phyloP scores from a whole-genome alignment of 2,888 invertebrate species.

The Drosophila mulleri region DNA sequence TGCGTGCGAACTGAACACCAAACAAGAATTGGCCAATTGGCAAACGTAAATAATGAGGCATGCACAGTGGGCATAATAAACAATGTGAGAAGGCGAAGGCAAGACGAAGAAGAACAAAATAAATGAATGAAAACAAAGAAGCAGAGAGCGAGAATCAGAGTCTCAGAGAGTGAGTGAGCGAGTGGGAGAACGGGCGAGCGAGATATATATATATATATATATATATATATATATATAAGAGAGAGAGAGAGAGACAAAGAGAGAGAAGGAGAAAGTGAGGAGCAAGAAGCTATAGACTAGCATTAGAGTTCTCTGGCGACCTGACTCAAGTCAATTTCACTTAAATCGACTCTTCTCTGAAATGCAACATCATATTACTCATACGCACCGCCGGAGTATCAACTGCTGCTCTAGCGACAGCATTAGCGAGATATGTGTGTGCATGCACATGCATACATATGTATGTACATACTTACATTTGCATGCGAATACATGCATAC shows the following conservation, averaged over 20 bases:
- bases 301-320: slow-evolving; percentile 21
- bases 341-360: slow-evolving; percentile 14
- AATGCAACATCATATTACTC: slow-evolving; percentile 18
- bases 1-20: slow-evolving; percentile 32
- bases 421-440: not conserved
- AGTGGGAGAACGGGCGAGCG: not conserved
- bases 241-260: not conserved
- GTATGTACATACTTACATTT: no score
- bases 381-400: slow-evolving; percentile 10
- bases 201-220: no score
- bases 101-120: not conserved
- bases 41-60: slow-evolving; percentile 16
- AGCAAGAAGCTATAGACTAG: not conserved
- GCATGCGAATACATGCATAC: no score
- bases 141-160: not conserved
- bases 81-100: not conserved
- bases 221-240: no score
- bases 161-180: not conserved
- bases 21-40: slow-evolving; percentile 14
- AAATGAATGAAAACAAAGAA: not conserved
- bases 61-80: slow-evolving; percentile 6
- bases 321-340: not conserved
- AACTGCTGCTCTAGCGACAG: not conserved
- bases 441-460: not conserved
- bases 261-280: no score